Evolutionary conservation across 2,113 vertebrate genomes (phyloP).

Genomic region (Mellivora capensis): DNA sequence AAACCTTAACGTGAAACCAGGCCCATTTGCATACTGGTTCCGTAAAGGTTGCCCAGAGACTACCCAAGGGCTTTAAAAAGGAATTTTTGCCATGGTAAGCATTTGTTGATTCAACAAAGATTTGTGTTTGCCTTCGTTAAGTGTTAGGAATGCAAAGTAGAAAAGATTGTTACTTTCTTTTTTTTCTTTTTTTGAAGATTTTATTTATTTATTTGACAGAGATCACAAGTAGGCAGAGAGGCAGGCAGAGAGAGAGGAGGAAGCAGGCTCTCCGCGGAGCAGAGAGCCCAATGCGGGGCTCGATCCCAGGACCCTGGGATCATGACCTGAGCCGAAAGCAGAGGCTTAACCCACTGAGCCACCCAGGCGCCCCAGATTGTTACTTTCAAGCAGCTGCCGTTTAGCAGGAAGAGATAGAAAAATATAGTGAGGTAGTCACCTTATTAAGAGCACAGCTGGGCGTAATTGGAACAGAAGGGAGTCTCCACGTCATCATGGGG

Average conservation of each 20-base stretch:
- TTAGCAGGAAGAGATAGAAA: not conserved
- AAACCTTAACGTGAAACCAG: not conserved
- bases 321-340: no score
- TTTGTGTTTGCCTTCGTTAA: constrained; percentile 1
- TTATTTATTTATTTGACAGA: no score
- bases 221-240: no score
- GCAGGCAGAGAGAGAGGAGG: no score
- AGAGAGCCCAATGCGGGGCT: no score
- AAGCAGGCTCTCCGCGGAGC: no score
- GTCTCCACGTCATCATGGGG: not conserved
- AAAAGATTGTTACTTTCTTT: not conserved
- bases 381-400: not conserved
- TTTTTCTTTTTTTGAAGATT: no score
- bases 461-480: not conserved
- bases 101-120: not conserved
- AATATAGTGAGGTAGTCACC: not conserved
- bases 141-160: not conserved
- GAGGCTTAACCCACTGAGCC: no score
- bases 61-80: not conserved
- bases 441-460: not conserved
- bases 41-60: not conserved
- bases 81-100: not conserved
- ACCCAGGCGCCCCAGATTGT: no score
- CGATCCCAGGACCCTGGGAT: no score
- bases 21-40: not conserved